Evolutionary conservation across 2,113 vertebrate species (phyloP).

Genomic region (Salminus brasiliensis): DNA sequence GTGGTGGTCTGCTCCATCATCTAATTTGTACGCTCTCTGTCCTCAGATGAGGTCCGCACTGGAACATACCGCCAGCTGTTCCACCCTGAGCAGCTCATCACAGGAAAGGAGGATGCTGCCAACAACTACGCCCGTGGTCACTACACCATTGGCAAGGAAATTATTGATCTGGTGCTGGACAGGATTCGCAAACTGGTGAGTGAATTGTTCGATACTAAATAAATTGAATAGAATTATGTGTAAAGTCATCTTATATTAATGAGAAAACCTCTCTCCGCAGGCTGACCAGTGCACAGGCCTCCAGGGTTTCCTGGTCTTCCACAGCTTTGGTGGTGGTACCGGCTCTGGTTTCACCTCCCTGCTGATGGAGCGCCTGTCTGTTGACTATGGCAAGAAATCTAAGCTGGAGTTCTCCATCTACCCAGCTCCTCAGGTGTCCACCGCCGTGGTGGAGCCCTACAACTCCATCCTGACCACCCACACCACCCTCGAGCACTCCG

Average conservation of each 20-base stretch:
- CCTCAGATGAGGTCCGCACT: conserved; percentile 77
- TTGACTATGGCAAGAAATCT: conserved; percentile 91
- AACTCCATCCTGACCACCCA: conserved; percentile 75
- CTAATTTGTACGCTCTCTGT: conserved; percentile 40
- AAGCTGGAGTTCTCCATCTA: conserved; percentile 93
- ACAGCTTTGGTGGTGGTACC: conserved; percentile 70
- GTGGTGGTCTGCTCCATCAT: background rate
- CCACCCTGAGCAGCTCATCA: conserved; percentile 69
- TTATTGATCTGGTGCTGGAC: conserved; percentile 84
- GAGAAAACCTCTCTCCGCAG: conserved; percentile 28
- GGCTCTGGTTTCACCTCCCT: conserved; percentile 83
- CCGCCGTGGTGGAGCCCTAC: conserved; percentile 59
- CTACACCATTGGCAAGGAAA: conserved; percentile 87
- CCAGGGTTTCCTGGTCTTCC: conserved; percentile 74
- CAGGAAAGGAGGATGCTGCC: conserved; percentile 75
- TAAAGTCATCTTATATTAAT: too few species aligned
- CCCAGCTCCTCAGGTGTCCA: conserved; percentile 77
- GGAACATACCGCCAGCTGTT: conserved; percentile 74
- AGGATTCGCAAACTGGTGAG: conserved; percentile 83
- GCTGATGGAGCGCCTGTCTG: conserved; percentile 91
- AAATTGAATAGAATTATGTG: too few species aligned
- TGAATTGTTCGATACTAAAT: too few species aligned
- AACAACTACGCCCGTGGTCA: conserved; percentile 82
- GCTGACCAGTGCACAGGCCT: conserved; percentile 67
- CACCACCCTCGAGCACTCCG: conserved; percentile 81